phyloP scores from a whole-genome alignment of 35 echinoderm and acorn worm species.

The Holothuria glaberrima region DNA sequence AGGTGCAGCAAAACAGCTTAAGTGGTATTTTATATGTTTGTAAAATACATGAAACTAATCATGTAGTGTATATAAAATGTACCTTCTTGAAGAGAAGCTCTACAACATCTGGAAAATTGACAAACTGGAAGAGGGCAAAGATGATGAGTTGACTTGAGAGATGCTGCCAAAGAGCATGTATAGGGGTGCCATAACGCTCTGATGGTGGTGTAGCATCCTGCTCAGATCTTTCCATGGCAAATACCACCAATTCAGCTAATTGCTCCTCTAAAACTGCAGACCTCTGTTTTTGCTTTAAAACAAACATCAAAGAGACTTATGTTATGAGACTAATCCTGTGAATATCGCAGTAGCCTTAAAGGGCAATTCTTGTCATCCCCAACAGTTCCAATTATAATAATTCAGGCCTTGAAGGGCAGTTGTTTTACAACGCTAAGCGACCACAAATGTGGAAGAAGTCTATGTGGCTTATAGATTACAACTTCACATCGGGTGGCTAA shows the following conservation, averaged over 20 bases:
- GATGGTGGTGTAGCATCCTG: slow-evolving; percentile 43
- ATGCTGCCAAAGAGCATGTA: slow-evolving; percentile 87
- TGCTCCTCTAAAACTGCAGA: slow-evolving; percentile 86
- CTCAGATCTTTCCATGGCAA: slow-evolving; percentile 95
- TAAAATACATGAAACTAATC: no score
- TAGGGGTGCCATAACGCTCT: slow-evolving; percentile 38
- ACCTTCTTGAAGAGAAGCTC: slow-evolving; percentile 86
- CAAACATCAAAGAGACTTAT: neutral
- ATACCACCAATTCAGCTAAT: slow-evolving; percentile 79
- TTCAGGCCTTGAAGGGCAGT: no score
- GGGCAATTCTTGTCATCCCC: no score
- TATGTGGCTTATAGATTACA: no score
- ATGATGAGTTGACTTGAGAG: slow-evolving; percentile 98
- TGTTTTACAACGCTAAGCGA: no score
- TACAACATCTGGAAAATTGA: slow-evolving; percentile 93
- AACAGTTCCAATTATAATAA: no score
- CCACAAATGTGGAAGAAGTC: no score
- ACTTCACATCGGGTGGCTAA: no score
- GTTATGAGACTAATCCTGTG: neutral
- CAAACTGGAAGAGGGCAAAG: slow-evolving; percentile 97
- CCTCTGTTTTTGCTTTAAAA: slow-evolving; percentile 86
- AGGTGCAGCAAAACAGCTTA: no score
- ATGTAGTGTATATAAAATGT: neutral
- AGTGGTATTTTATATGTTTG: no score
- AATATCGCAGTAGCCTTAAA: no score